Evolutionary conservation across 2,888 invertebrate genomes (phyloP).

Genomic region (Arctia plantaginis): DNA sequence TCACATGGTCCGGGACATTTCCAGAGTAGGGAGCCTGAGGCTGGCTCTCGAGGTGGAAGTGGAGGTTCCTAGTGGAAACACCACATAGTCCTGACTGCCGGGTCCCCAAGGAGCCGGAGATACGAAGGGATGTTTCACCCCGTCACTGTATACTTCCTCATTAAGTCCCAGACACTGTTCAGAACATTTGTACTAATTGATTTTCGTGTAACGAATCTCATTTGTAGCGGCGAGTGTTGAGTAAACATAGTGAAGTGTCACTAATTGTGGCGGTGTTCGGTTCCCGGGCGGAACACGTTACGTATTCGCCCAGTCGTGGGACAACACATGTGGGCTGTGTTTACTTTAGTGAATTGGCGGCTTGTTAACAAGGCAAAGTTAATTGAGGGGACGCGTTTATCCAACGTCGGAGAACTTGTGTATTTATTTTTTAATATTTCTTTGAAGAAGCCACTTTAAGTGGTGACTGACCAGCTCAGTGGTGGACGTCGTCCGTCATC

Average conservation of each 20-base stretch:
- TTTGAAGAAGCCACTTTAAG: neutral
- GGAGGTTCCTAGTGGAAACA: too few species aligned
- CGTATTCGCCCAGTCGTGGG: constrained; percentile 14
- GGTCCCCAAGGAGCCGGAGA: neutral
- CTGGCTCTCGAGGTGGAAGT: too few species aligned
- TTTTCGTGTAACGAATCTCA: constrained; percentile 29
- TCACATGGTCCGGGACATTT: too few species aligned
- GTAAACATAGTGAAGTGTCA: constrained; percentile 49
- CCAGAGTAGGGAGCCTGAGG: too few species aligned
- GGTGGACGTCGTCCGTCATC: neutral
- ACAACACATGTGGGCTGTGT: constrained; percentile 34
- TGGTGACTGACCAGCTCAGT: neutral
- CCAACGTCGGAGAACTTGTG: neutral
- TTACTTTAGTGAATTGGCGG: constrained; percentile 16
- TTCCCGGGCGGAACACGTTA: constrained; percentile 30
- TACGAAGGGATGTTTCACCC: neutral
- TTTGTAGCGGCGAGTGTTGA: constrained; percentile 41
- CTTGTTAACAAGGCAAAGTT: constrained; percentile 9
- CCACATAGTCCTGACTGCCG: neutral
- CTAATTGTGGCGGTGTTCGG: constrained; percentile 55
- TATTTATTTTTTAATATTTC: neutral
- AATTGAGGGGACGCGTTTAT: neutral
- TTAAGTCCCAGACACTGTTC: too few species aligned
- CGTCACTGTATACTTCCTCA: neutral
- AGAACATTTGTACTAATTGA: constrained; percentile 18